phyloP scores from a whole-genome alignment of 1,140 invertebrate species.

The Globodera rostochiensis region DNA sequence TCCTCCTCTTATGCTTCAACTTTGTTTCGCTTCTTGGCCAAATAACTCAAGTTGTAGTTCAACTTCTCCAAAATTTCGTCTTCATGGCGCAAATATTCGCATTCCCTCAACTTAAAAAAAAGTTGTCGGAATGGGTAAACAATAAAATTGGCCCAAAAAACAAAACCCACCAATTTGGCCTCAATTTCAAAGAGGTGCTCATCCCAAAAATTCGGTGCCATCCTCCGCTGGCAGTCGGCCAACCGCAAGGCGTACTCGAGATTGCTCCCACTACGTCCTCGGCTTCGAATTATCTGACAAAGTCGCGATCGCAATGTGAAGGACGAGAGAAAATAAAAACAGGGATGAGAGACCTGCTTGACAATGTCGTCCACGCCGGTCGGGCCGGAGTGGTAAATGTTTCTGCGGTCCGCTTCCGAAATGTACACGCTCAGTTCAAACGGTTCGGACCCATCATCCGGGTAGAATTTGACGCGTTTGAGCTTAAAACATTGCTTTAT shows the following conservation, averaged over 20 bases:
- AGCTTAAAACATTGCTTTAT: slow-evolving; percentile 6
- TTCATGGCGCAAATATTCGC: slow-evolving; percentile 32
- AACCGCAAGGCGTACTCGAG: slow-evolving; percentile 55
- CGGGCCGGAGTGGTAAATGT: slow-evolving; percentile 52
- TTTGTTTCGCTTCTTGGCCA: slow-evolving; percentile 27
- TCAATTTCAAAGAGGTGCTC: slow-evolving; percentile 59
- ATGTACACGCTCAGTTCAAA: slow-evolving; percentile 56
- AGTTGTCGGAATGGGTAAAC: slow-evolving; percentile 14
- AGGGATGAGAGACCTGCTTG: slow-evolving; percentile 10
- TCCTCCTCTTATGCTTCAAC: not conserved
- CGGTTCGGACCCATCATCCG: slow-evolving; percentile 53
- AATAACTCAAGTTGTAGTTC: slow-evolving; percentile 39
- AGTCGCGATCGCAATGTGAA: not conserved
- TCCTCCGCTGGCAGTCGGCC: slow-evolving; percentile 48
- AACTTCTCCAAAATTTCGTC: slow-evolving; percentile 43
- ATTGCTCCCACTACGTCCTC: slow-evolving; percentile 48
- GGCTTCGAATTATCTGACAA: slow-evolving; percentile 47
- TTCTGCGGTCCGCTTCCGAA: slow-evolving; percentile 39
- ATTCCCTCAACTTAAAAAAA: slow-evolving; percentile 22
- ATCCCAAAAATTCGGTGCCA: slow-evolving; percentile 54
- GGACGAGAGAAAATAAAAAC: not conserved
- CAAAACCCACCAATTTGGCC: slow-evolving; percentile 5
- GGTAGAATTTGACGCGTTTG: slow-evolving; percentile 52
- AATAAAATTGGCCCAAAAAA: slow-evolving; percentile 15
- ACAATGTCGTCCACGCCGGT: slow-evolving; percentile 47